Conservation (phyloP, 2,797 vertebrate genomes). For the Artibeus jamaicensis region DNA sequence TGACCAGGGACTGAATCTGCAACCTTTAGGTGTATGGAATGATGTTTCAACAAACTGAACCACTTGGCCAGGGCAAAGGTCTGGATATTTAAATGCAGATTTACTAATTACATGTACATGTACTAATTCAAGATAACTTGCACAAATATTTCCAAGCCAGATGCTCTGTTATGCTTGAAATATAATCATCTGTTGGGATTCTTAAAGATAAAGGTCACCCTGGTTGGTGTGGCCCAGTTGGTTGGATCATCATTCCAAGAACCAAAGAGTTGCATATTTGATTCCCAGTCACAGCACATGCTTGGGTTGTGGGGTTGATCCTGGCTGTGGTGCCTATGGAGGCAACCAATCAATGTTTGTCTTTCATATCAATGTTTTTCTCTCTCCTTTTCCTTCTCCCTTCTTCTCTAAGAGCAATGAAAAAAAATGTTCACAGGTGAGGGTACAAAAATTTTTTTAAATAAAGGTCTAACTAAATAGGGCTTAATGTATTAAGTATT, state of each 20-base stretch:
- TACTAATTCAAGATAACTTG: conserved; percentile 4
- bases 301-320: not conserved
- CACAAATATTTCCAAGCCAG: not conserved
- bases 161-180: not conserved
- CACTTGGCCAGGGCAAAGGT: not conserved
- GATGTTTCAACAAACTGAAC: not conserved
- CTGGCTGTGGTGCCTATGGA: too few relatives aligned
- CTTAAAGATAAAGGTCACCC: not conserved
- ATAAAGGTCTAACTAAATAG: not conserved
- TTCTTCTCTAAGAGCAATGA: not conserved
- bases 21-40: not conserved
- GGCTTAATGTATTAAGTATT: conserved; percentile 30
- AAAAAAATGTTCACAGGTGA: not conserved
- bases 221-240: not conserved
- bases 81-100: conserved; percentile 33
- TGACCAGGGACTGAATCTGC: not conserved
- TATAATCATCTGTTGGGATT: not conserved
- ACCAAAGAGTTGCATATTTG: not conserved
- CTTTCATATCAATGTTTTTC: not conserved
- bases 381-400: not conserved
- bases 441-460: not conserved
- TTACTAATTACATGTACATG: not conserved
- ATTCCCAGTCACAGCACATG: not conserved
- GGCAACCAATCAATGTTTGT: not conserved
- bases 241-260: not conserved